Percentiles rank a stretch among this genome's conserved stretches.
phyloP scores from a whole-genome alignment of 92 coral and sea anemone genomes.

The Bergia puertoricense region DNA sequence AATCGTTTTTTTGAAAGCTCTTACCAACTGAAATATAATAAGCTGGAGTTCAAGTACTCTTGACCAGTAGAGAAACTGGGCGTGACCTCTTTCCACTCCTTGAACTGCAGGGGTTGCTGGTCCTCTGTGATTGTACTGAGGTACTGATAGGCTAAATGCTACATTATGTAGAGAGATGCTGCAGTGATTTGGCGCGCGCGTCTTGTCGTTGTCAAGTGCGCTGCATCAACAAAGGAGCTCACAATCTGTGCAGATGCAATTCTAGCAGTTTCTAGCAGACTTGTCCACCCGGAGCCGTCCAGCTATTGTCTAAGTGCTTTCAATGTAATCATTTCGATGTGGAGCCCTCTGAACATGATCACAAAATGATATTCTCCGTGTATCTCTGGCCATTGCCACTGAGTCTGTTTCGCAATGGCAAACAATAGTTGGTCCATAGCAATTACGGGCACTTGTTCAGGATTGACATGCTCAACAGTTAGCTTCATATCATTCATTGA shows the following conservation, averaged over 20 bases:
- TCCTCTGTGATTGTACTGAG: not conserved
- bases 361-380: constrained; percentile 46
- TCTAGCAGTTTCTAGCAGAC: not conserved
- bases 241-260: not conserved
- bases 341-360: constrained; percentile 45
- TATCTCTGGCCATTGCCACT: constrained; percentile 44
- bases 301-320: constrained; percentile 37
- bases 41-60: constrained; percentile 33
- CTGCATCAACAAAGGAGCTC: not conserved
- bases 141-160: not conserved
- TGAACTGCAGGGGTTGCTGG: not conserved
- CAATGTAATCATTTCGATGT: constrained; percentile 42
- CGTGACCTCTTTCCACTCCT: constrained; percentile 34
- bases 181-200: constrained; percentile 15
- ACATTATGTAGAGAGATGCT: not conserved
- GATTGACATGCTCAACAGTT: constrained; percentile 29
- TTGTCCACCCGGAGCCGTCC: constrained; percentile 48
- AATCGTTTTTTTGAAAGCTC: not conserved
- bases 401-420: constrained; percentile 42
- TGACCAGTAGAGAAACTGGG: constrained; percentile 33
- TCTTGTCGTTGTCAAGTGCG: not conserved
- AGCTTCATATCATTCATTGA: constrained; percentile 36
- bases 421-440: constrained; percentile 48
- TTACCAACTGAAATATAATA: not conserved
- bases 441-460: constrained; percentile 41